phyloP scores from a whole-genome alignment of 35 echinoderm and acorn worm genomes.

The Diadema setosum region DNA sequence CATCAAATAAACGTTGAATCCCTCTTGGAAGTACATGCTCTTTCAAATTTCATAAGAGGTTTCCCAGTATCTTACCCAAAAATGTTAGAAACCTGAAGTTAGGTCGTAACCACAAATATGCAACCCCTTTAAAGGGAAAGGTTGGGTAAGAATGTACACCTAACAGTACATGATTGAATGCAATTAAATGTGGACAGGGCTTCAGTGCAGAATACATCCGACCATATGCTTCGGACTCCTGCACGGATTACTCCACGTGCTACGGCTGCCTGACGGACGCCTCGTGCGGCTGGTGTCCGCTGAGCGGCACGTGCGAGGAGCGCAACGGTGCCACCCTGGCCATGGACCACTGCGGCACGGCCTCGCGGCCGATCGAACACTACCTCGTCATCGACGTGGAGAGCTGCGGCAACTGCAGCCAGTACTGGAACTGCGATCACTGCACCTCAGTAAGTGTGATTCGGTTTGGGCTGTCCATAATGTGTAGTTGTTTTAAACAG shows the following conservation, averaged over 20 bases:
- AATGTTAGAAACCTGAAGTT: too few relatives aligned
- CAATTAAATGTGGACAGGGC: too few relatives aligned
- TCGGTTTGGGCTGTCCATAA: too few relatives aligned
- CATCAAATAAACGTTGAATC: too few relatives aligned
- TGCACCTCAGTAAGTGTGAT: constrained; percentile 39
- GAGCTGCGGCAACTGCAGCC: constrained; percentile 56
- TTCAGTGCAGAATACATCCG: constrained; percentile 49
- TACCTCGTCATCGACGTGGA: constrained; percentile 35
- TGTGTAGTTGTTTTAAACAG: too few relatives aligned
- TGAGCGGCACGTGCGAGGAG: constrained; percentile 51
- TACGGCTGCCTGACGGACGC: constrained; percentile 58
- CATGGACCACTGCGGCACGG: constrained; percentile 36
- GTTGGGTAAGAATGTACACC: too few relatives aligned
- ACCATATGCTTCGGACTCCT: constrained; percentile 46
- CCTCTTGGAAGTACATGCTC: too few relatives aligned
- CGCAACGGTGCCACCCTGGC: constrained; percentile 12
- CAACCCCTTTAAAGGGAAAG: too few relatives aligned
- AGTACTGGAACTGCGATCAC: constrained; percentile 42
- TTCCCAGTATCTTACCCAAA: too few relatives aligned
- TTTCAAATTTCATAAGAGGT: too few relatives aligned
- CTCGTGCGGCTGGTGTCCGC: constrained; percentile 82
- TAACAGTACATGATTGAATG: too few relatives aligned
- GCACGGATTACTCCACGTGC: constrained; percentile 54
- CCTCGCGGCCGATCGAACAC: not conserved
- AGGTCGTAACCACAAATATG: too few relatives aligned